Base-by-base conservation (phyloP, 2,888 invertebrate genomes). In the Lasioglossum lativentre region DNA sequence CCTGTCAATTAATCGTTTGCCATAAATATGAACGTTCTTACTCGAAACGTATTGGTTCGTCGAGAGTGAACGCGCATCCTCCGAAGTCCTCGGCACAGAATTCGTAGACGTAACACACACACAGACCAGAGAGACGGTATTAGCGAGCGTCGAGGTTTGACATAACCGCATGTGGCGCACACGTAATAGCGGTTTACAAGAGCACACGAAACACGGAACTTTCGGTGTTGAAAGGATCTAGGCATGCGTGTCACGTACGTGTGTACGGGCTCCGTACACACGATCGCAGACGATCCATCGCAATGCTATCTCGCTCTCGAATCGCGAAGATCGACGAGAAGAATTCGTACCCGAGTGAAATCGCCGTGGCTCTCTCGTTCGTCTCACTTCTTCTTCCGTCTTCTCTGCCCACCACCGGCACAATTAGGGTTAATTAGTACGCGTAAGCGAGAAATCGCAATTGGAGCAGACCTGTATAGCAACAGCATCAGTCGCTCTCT, bases 351-450 rank as follows among this genome's bases (percentile, higher is more conserved):
- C 81, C 82, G 89, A 84, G 90, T 90, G 90, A 90, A 90, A 90
- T 90, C 89, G 85, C 68, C 71, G 71, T 52, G 10, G 42, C 63
- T 52, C 38, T 42, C 19, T 42, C 30, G 73, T 40, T 72, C 52
- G 42, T 34, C 75, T 40, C 76, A 23, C 52, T 38, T 47, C 30
- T 23, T 45, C 68, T 38, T 40, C 75, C 14, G 70, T 47, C 66
- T n/a, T 56, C 81, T 47, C 56, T 66, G 56, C 66, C 66, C 56
- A 34, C 27, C 23, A 19, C 34, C 23, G 79, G 56, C 38, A 85
- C 90, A 91, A 91, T 91, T 91, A 91, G 83, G 89, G 90, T 88
- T 93, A 93, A 93, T 93, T 93, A 93, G 92, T 91, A 91, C 89
- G 90, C 92, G 89, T 88, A 91, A 91, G 91, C 90, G 91, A 91